A percentile compares a stretch with the other conserved stretches of the same genome.
phyloP scores from a whole-genome alignment of 2,888 invertebrate genomes.

The Pristionchus maxplancki region DNA sequence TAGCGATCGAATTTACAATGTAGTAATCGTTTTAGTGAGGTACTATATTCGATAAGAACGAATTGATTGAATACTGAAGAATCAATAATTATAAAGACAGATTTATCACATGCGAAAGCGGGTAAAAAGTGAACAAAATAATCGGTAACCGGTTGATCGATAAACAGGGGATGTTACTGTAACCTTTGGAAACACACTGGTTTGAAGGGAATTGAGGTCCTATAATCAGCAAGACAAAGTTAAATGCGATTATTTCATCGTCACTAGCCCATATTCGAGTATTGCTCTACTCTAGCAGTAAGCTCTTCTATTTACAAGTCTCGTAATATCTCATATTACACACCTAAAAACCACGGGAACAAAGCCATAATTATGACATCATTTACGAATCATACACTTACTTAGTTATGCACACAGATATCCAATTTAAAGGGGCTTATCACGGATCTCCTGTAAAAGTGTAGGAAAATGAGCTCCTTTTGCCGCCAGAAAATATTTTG shows the following conservation, averaged over 20 bases:
- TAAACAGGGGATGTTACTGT: neutral
- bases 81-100: neutral
- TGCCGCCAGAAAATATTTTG: no score
- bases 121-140: conserved; percentile 7
- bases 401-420: neutral
- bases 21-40: neutral
- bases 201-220: neutral
- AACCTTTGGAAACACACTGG: conserved; percentile 10
- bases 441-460: no score
- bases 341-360: neutral
- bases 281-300: conserved; percentile 14
- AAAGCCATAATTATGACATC: conserved; percentile 7
- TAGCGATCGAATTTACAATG: no score
- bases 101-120: conserved; percentile 44
- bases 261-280: neutral
- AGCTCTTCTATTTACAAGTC: conserved; percentile 22
- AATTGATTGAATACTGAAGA: neutral
- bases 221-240: neutral
- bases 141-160: neutral
- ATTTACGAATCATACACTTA: neutral
- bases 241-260: conserved; percentile 14
- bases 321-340: neutral
- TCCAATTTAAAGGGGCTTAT: neutral
- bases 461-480: no score
- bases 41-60: conserved; percentile 5